Conservation (phyloP, 2,797 vertebrate species). For the Sparidentex hasta region DNA sequence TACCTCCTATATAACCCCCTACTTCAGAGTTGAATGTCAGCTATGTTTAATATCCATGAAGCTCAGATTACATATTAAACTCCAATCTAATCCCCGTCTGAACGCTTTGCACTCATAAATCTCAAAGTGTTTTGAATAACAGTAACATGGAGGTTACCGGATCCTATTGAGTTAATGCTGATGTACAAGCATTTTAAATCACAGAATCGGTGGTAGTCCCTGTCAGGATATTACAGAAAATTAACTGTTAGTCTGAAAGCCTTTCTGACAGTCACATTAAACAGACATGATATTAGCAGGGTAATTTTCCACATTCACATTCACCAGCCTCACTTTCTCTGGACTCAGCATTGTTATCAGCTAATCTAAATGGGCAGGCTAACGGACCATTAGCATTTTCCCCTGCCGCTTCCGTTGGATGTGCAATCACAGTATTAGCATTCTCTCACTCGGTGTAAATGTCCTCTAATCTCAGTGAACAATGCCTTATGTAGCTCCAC, state of each 20-base stretch:
- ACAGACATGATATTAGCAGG: conserved; percentile 34
- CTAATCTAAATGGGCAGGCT: conserved; percentile 58
- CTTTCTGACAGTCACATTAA: conserved; percentile 45
- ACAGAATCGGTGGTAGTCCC: conserved; percentile 3
- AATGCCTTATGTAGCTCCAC: conserved; percentile 19
- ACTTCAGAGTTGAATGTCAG: background rate
- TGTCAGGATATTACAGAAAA: conserved; percentile 27
- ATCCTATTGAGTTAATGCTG: background rate
- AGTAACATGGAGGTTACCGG: background rate
- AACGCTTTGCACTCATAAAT: too few species aligned
- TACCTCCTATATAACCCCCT: too few species aligned
- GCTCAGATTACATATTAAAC: background rate
- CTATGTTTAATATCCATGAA: background rate
- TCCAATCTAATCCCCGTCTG: background rate
- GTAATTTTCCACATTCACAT: conserved; percentile 30
- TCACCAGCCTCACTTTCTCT: conserved; percentile 15
- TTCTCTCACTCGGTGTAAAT: conserved; percentile 32
- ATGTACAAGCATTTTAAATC: conserved; percentile 3
- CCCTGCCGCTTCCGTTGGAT: conserved; percentile 6
- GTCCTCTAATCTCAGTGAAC: conserved; percentile 43
- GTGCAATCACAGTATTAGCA: conserved; percentile 41
- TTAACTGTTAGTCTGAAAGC: conserved; percentile 6
- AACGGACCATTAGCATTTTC: conserved; percentile 50
- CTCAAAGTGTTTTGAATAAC: background rate
- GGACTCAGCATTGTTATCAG: conserved; percentile 41